Base-by-base conservation (phyloP, 2,113 vertebrate species). In the Myotis davidii region DNA sequence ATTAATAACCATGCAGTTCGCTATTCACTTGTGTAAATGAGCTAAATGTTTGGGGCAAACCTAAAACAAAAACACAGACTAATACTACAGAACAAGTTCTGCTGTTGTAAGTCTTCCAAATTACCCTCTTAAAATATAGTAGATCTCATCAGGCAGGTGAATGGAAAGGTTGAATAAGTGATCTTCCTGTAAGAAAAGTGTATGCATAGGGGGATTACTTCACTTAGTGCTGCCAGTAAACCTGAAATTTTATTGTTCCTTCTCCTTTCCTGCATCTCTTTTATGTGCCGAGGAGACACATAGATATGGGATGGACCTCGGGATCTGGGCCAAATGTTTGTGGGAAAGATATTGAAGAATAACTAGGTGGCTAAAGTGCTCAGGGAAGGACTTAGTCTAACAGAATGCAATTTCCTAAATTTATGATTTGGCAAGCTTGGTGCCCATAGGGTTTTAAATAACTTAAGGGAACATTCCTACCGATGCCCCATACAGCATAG, bases 241-340 rank as follows among this genome's bases (percentile, higher is more conserved):
- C 78, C 94, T 92, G 77, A 88, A 70, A n/a, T 95, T 78, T 97
- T 92, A 96, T 94, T 77, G 77, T 90, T 96, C 23, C 39, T 78
- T 94, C 23, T 94, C 32, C 88, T 97, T 95, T 94, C 73, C 74
- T 93, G 84, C 93, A 94, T 96, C 86, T 96, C 61, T 92, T 97
- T 96, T 97, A 94, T 96, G 91, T 94, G 56, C 37, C 1, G 9
- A 29, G 59, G 69, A 91, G 83, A 96, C 87, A 94, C 17, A 65
- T 34, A 74, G 64, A 86, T 92, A 42, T n/a, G 20, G 73, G 54
- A 27, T 96, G 93, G 59, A 87, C 83, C 86, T 91, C 3, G 2
- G 94, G 69, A 95, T 29, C 25, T 79, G 70, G 32, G 94, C 94
- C 91, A 88, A n/a, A 39, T 12, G 0, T 12, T 94, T 90, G 52